These are phyloP conservation scores for Lasaia peninsularis DNA, from an alignment of 1,140 invertebrate genomes.

Conservation along the genomic window DNA sequence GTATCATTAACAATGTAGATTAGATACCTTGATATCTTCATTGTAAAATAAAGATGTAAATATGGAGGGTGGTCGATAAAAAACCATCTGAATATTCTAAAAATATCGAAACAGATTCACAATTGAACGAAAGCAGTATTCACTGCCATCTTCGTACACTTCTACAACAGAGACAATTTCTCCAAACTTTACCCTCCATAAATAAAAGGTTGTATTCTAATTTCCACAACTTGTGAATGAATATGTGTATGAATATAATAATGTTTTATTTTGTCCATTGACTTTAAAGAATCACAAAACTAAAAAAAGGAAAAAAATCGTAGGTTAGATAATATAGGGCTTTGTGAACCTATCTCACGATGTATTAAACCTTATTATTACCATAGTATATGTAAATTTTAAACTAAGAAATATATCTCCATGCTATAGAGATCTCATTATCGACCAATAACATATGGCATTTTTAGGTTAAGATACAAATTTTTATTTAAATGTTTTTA, in stretches of 20 bases:
- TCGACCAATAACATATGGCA: slow-evolving; percentile 76
- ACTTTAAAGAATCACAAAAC: slow-evolving; percentile 30
- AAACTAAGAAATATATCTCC: slow-evolving; percentile 60
- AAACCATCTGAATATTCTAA: no score
- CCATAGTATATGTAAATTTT: slow-evolving; percentile 57
- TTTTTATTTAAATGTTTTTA: slow-evolving; percentile 56
- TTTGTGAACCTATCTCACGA: slow-evolving; percentile 54
- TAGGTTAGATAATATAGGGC: slow-evolving; percentile 58
- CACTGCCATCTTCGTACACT: no score
- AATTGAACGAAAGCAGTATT: no score
- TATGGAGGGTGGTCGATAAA: no score
- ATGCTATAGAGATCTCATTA: slow-evolving; percentile 72
- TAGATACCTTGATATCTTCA: slow-evolving; percentile 31
- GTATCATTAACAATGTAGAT: slow-evolving; percentile 16
- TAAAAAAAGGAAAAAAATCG: slow-evolving; percentile 50
- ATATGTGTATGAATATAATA: neutral
- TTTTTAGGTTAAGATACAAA: slow-evolving; percentile 72
- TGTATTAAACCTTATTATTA: slow-evolving; percentile 62
- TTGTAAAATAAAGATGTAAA: slow-evolving; percentile 19
- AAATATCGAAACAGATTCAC: no score
- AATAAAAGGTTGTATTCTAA: slow-evolving; percentile 32
- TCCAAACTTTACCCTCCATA: no score
- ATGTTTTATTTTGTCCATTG: slow-evolving; percentile 16
- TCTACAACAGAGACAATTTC: no score
- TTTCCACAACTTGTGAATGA: slow-evolving; percentile 16